Evolutionary conservation across 2,888 invertebrate species (phyloP).

Genomic region (Noctua janthe): DNA sequence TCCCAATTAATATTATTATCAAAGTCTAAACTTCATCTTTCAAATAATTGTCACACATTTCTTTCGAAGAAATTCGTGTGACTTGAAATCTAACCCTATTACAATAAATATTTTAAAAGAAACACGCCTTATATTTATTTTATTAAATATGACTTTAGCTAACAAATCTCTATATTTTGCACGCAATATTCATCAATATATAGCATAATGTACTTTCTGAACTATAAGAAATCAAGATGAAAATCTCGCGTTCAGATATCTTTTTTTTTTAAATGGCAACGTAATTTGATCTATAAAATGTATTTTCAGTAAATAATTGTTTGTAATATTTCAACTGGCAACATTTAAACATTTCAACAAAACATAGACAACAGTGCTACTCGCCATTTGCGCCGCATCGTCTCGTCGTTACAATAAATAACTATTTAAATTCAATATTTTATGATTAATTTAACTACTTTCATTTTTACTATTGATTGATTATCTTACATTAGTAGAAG

Average conservation of each 20-base stretch:
- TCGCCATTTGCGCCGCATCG: conserved; percentile 69
- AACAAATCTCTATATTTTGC: conserved; percentile 55
- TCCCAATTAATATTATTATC: conserved; percentile 46
- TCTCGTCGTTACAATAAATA: conserved; percentile 65
- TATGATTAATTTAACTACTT: conserved; percentile 75
- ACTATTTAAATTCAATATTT: conserved; percentile 75
- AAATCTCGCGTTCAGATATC: conserved; percentile 46
- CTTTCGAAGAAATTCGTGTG: conserved; percentile 59
- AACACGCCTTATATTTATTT: conserved; percentile 54
- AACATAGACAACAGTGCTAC: conserved; percentile 79
- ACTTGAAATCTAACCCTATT: conserved; percentile 51
- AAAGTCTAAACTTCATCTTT: conserved; percentile 31
- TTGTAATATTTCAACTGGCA: conserved; percentile 71
- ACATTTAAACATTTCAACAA: conserved; percentile 67
- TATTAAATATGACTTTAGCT: conserved; percentile 58
- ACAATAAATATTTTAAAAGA: conserved; percentile 59
- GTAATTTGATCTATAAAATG: conserved; percentile 62
- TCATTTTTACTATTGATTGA: conserved; percentile 66
- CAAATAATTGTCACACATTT: conserved; percentile 42
- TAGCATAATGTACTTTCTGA: conserved; percentile 49
- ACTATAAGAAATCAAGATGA: conserved; percentile 52
- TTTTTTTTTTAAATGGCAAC: conserved; percentile 61
- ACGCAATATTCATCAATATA: conserved; percentile 45
- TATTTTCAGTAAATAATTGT: conserved; percentile 61
- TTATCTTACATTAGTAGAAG: conserved; percentile 52